These are phyloP conservation scores for Sarcoramphus papa DNA, from an alignment of 2,797 vertebrate species.

Conservation along the genomic window DNA sequence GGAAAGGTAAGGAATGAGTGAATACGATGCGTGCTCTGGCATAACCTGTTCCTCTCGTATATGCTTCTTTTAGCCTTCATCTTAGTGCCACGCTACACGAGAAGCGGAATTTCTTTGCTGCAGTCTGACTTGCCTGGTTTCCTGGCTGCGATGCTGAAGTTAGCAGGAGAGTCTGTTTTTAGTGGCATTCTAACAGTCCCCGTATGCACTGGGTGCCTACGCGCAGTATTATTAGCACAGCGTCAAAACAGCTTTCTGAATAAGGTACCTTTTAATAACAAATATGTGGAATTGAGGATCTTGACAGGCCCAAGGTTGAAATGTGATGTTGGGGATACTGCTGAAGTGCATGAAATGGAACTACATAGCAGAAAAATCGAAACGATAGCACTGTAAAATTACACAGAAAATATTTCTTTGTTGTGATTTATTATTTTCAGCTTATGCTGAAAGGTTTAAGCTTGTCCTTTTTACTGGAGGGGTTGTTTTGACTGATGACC, in stretches of 20 bases:
- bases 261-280: background rate
- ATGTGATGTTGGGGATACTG: background rate
- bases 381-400: background rate
- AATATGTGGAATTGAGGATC: background rate
- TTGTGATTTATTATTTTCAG: background rate
- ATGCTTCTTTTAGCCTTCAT: background rate
- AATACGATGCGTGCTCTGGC: background rate
- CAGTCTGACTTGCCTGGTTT: background rate
- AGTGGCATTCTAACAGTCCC: background rate
- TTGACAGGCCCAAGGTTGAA: background rate
- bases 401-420: background rate
- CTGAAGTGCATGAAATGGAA: background rate
- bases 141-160: background rate
- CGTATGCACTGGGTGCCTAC: fast-evolving
- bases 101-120: background rate
- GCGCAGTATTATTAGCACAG: fast-evolving
- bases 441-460: background rate
- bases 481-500: background rate
- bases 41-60: background rate
- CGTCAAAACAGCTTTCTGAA: background rate
- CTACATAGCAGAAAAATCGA: background rate
- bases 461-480: background rate
- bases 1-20: slow-evolving; percentile 34
- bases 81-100: fast-evolving
- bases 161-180: background rate